Conservation (phyloP, 2,888 invertebrate genomes). For the Lithophane semibrunnea region DNA sequence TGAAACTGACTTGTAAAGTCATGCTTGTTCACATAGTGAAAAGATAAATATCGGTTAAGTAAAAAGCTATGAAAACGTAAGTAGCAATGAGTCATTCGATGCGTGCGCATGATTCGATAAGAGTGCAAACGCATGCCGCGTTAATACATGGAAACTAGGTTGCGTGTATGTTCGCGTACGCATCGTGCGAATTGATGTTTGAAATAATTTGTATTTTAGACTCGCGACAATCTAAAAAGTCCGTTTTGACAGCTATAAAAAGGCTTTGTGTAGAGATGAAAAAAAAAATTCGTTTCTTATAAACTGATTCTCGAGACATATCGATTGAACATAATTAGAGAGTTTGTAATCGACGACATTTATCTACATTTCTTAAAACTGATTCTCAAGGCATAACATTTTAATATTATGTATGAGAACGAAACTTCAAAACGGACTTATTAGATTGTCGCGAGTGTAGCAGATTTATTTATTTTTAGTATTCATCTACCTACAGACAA, state of each 20-base stretch:
- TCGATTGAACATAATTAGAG: too few relatives aligned
- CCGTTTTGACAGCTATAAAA: too few relatives aligned
- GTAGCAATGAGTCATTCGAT: conserved; percentile 47
- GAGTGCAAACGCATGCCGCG: conserved; percentile 30
- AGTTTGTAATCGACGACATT: too few relatives aligned
- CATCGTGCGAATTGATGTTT: conserved; percentile 2
- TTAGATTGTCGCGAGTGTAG: too few relatives aligned
- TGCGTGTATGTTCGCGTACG: conserved; percentile 38
- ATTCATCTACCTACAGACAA: background rate
- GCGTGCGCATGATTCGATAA: conserved; percentile 30
- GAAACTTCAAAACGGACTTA: too few relatives aligned
- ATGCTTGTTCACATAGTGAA: conserved; percentile 2
- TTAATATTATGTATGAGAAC: too few relatives aligned
- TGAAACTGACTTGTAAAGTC: background rate
- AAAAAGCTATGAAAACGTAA: conserved; percentile 26
- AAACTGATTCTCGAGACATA: too few relatives aligned
- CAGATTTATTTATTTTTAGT: background rate
- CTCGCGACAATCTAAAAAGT: too few relatives aligned
- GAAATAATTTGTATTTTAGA: background rate
- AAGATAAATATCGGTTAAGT: background rate
- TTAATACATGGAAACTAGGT: conserved; percentile 33
- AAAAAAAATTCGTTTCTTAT: too few relatives aligned
- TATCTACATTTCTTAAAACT: too few relatives aligned
- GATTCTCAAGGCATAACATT: too few relatives aligned
- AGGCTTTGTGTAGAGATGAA: too few relatives aligned